Conservation (phyloP, 2,888 invertebrate species). For the Nasonia oneida region DNA sequence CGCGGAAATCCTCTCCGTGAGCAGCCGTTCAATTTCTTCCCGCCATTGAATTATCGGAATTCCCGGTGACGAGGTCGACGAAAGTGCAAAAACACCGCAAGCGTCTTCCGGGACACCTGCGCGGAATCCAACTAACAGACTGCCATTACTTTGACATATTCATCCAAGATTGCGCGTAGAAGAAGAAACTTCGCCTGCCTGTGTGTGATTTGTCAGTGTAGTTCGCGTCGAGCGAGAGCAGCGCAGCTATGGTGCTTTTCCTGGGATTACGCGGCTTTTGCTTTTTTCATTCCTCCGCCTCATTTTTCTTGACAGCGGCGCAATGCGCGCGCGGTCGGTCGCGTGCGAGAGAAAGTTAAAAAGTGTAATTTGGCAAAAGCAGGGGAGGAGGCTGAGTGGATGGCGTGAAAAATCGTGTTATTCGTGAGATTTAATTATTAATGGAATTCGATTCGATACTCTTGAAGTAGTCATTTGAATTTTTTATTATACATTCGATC, state of each 20-base stretch:
- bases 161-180: conserved; percentile 43
- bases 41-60: conserved; percentile 69
- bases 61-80: conserved; percentile 58
- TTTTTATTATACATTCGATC: background rate
- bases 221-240: conserved; percentile 1
- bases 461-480: background rate
- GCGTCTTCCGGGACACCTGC: conserved; percentile 46
- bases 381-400: background rate
- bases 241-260: background rate
- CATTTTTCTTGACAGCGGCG: background rate
- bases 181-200: background rate
- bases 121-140: conserved; percentile 33
- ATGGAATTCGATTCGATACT: background rate
- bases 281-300: conserved; percentile 27
- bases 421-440: background rate
- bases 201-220: conserved; percentile 40
- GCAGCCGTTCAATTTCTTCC: conserved; percentile 64
- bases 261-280: conserved; percentile 37
- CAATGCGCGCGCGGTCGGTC: background rate
- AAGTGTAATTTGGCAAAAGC: conserved; percentile 12
- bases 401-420: background rate
- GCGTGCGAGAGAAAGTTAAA: background rate
- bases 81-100: conserved; percentile 6
- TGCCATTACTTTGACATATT: conserved; percentile 63
- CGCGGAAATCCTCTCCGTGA: background rate